Percentiles rank a stretch among this genome's conserved stretches.
phyloP scores from a whole-genome alignment of 2,113 vertebrate species.

The Solenodon paradoxus region DNA sequence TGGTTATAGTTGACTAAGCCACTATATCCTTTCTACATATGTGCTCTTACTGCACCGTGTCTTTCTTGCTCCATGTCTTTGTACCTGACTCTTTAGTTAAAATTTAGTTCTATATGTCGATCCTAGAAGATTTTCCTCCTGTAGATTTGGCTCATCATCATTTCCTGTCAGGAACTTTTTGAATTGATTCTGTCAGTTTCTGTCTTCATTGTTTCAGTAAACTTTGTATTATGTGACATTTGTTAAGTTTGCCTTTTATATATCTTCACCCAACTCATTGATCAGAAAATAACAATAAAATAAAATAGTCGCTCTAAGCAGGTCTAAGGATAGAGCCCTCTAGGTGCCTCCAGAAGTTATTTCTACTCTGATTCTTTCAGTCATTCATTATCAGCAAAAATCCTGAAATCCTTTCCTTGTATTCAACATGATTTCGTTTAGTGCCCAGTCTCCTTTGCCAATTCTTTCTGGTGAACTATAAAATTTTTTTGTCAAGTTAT shows the following conservation, averaged over 20 bases:
- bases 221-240: constrained; percentile 42
- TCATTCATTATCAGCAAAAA: background rate
- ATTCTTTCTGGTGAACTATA: background rate
- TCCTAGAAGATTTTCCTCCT: background rate
- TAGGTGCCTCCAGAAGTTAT: background rate
- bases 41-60: background rate
- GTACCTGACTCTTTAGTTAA: background rate
- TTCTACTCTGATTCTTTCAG: background rate
- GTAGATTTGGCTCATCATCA: background rate
- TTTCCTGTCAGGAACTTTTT: background rate
- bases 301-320: background rate
- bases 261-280: background rate
- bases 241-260: constrained; percentile 29
- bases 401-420: background rate
- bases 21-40: background rate
- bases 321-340: background rate
- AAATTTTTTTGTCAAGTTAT: background rate
- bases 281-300: constrained; percentile 3
- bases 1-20: background rate
- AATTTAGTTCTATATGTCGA: background rate
- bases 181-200: background rate
- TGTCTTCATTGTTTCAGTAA: constrained; percentile 1
- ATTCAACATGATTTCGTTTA: background rate
- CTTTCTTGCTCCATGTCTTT: background rate
- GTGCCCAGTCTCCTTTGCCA: background rate